A percentile compares a stretch with the other conserved stretches of the same genome.
Evolutionary conservation across 2,113 vertebrate species (phyloP).

Genomic region (Oryzias celebensis): DNA sequence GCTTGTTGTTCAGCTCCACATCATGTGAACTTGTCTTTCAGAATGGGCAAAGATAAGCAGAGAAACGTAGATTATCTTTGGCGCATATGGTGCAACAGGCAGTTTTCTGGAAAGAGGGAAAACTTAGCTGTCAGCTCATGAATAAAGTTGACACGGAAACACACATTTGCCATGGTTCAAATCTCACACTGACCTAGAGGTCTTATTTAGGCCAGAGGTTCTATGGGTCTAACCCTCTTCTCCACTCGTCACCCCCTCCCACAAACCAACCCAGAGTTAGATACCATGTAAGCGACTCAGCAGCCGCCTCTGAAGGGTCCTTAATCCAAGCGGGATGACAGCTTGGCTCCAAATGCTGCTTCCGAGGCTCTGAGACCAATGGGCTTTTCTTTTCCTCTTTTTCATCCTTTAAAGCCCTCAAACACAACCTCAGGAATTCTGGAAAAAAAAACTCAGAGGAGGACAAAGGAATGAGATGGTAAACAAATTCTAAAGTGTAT

Average conservation of each 20-base stretch:
- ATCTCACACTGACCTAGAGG: slow-evolving; percentile 62
- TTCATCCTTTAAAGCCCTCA: slow-evolving; percentile 62
- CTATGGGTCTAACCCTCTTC: slow-evolving; percentile 51
- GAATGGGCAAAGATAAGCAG: slow-evolving; percentile 28
- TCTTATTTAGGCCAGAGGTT: slow-evolving; percentile 69
- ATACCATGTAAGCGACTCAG: slow-evolving; percentile 59
- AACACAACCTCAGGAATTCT: slow-evolving; percentile 67
- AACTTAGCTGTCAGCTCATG: slow-evolving; percentile 67
- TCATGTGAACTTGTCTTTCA: slow-evolving; percentile 25
- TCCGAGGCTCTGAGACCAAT: slow-evolving; percentile 74
- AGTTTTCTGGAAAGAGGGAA: slow-evolving; percentile 60
- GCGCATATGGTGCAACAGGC: slow-evolving; percentile 49
- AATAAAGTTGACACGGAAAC: slow-evolving; percentile 70
- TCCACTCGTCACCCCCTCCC: slow-evolving; percentile 47
- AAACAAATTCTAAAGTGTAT: slow-evolving; percentile 64
- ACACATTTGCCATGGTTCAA: slow-evolving; percentile 73
- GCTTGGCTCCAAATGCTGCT: slow-evolving; percentile 68
- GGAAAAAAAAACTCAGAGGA: slow-evolving; percentile 47
- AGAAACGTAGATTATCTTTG: slow-evolving; percentile 32
- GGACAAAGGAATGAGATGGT: slow-evolving; percentile 63
- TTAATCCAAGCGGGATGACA: slow-evolving; percentile 78
- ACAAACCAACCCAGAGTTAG: slow-evolving; percentile 50
- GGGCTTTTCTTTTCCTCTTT: slow-evolving; percentile 71
- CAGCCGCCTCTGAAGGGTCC: slow-evolving; percentile 66
- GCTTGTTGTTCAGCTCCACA: slow-evolving; percentile 21